Conservation (phyloP, 2,113 vertebrate species). For the Mobula birostris region DNA sequence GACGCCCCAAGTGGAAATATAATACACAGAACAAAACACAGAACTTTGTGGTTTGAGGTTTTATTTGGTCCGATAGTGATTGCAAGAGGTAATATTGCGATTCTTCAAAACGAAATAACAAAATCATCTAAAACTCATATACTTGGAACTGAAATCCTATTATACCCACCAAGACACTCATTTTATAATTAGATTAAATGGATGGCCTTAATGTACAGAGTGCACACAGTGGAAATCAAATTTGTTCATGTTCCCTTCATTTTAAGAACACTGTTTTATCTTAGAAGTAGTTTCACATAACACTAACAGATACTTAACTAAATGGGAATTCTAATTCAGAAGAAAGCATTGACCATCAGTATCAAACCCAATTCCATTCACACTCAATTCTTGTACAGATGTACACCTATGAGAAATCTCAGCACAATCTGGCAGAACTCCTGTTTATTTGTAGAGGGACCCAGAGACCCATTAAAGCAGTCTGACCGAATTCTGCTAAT, state of each 20-base stretch:
- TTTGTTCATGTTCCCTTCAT: background rate
- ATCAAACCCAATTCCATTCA: background rate
- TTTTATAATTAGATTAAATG: background rate
- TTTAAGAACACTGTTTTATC: background rate
- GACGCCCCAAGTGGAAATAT: too few relatives aligned
- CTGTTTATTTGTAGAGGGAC: background rate
- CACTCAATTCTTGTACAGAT: background rate
- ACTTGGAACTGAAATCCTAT: background rate
- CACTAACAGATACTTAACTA: background rate
- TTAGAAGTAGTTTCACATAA: background rate
- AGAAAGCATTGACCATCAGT: background rate
- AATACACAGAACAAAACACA: conserved; percentile 16
- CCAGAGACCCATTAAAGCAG: background rate
- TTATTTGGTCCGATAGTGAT: conserved; percentile 37
- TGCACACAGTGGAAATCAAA: background rate
- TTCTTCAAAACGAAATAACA: background rate
- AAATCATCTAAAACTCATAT: background rate
- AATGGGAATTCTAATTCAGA: background rate
- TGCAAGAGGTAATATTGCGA: background rate
- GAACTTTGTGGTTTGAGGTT: conserved; percentile 43
- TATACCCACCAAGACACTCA: background rate
- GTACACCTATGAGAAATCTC: background rate
- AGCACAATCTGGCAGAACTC: background rate
- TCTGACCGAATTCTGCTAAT: background rate
- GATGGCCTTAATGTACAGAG: background rate